phyloP scores from a whole-genome alignment of 2,888 invertebrate species.

The Nyleta sp. region DNA sequence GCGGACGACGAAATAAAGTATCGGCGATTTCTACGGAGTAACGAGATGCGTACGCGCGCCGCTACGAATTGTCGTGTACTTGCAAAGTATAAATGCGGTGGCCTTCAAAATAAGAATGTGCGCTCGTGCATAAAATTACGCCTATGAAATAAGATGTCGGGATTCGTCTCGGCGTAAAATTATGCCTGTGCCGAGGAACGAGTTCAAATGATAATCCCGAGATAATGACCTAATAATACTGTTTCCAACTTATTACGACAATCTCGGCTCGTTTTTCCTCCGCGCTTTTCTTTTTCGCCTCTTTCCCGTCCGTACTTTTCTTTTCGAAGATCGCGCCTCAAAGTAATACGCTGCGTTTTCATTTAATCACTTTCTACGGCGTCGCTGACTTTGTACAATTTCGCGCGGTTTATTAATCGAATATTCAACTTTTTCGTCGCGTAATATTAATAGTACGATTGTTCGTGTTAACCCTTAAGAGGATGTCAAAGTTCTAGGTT shows the following conservation, averaged over 20 bases:
- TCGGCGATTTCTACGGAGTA: slow-evolving; percentile 44
- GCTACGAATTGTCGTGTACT: slow-evolving; percentile 44
- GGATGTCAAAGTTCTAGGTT: too few relatives aligned
- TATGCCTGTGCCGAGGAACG: slow-evolving; percentile 51
- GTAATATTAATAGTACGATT: too few relatives aligned
- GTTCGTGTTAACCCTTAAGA: too few relatives aligned
- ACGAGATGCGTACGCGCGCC: slow-evolving; percentile 34
- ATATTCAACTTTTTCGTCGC: not conserved
- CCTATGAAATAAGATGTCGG: slow-evolving; percentile 45
- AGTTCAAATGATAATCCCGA: slow-evolving; percentile 49
- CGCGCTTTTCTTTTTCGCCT: slow-evolving; percentile 12
- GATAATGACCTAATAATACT: slow-evolving; percentile 55
- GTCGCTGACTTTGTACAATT: slow-evolving; percentile 1
- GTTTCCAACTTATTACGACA: slow-evolving; percentile 45
- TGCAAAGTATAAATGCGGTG: slow-evolving; percentile 46
- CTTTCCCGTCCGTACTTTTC: slow-evolving; percentile 22
- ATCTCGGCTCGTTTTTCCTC: slow-evolving; percentile 24
- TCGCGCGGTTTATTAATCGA: not conserved
- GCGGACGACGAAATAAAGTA: slow-evolving; percentile 19
- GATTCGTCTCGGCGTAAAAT: slow-evolving; percentile 59
- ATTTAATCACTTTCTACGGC: slow-evolving; percentile 21
- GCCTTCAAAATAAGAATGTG: slow-evolving; percentile 61
- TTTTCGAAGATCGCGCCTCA: slow-evolving; percentile 1
- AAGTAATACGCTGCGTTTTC: not conserved
- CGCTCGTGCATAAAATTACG: slow-evolving; percentile 62